Percentiles rank a stretch among this genome's conserved stretches.
Conservation (phyloP, 2,888 invertebrate species). For the Mimachlamys varia region DNA sequence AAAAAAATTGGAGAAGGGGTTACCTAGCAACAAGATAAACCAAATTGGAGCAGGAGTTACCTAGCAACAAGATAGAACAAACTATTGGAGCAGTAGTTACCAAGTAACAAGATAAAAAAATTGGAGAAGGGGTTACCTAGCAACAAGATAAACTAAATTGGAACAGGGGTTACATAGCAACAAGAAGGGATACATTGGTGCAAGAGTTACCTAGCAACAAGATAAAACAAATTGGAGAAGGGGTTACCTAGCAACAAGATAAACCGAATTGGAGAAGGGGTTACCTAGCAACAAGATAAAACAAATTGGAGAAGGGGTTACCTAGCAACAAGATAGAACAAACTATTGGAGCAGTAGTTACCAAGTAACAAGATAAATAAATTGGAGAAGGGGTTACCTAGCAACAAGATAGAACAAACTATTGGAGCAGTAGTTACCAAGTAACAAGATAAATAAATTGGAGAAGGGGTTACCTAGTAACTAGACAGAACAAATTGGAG, state of each 20-base stretch:
- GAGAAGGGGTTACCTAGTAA: neutral
- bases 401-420: too few relatives aligned
- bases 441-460: neutral
- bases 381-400: too few relatives aligned
- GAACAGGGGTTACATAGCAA: neutral
- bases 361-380: too few relatives aligned
- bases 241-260: constrained; percentile 83
- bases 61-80: constrained; percentile 83
- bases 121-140: neutral
- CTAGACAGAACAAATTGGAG: too few relatives aligned
- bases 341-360: too few relatives aligned
- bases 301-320: constrained; percentile 54
- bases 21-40: constrained; percentile 60
- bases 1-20: constrained; percentile 90
- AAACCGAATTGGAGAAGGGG: neutral
- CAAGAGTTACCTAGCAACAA: neutral
- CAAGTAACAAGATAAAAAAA: constrained; percentile 48
- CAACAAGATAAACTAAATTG: neutral
- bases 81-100: constrained; percentile 89
- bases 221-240: constrained; percentile 87
- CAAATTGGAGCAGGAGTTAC: neutral
- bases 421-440: constrained; percentile 82
- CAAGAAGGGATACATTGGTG: neutral
- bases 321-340: too few relatives aligned
- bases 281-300: constrained; percentile 80